phyloP scores from a whole-genome alignment of 2,888 invertebrate species.

The Anarsia innoxiella region DNA sequence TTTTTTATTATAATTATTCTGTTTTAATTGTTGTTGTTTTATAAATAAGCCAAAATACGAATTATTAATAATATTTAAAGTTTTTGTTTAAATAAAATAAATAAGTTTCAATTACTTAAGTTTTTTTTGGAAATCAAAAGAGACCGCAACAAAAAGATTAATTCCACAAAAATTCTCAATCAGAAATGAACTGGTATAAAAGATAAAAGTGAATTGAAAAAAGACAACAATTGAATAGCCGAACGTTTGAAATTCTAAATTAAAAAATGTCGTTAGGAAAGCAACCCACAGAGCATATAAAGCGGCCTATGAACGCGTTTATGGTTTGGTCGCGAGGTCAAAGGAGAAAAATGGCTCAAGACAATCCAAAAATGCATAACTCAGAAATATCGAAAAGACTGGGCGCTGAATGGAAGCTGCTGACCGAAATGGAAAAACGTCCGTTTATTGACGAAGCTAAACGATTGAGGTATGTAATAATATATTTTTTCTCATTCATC shows the following conservation, averaged over 20 bases:
- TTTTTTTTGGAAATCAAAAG: not conserved
- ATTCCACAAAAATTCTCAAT: too few species aligned
- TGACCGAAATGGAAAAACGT: constrained; percentile 89
- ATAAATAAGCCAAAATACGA: not conserved
- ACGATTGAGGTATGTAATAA: constrained; percentile 85
- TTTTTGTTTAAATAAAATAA: not conserved
- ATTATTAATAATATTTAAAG: not conserved
- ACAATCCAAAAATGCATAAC: constrained; percentile 96
- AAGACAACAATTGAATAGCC: constrained; percentile 8
- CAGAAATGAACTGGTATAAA: constrained; percentile 8
- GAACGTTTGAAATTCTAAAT: constrained; percentile 12
- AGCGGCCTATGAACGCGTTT: constrained; percentile 95
- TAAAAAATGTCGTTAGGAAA: constrained; percentile 57
- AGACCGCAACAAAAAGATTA: too few species aligned
- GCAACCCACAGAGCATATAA: constrained; percentile 84
- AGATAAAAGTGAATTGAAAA: constrained; percentile 5
- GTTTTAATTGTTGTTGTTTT: constrained; percentile 1
- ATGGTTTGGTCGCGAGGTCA: constrained; percentile 96
- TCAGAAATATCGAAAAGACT: constrained; percentile 92
- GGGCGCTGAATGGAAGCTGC: constrained; percentile 91
- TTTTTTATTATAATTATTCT: constrained; percentile 15
- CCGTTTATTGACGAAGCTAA: constrained; percentile 95
- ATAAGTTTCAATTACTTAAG: not conserved
- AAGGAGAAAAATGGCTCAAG: constrained; percentile 92
- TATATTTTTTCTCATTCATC: too few species aligned